Evolutionary conservation across 2,113 vertebrate species (phyloP).

Genomic region (Tyrannus savana): DNA sequence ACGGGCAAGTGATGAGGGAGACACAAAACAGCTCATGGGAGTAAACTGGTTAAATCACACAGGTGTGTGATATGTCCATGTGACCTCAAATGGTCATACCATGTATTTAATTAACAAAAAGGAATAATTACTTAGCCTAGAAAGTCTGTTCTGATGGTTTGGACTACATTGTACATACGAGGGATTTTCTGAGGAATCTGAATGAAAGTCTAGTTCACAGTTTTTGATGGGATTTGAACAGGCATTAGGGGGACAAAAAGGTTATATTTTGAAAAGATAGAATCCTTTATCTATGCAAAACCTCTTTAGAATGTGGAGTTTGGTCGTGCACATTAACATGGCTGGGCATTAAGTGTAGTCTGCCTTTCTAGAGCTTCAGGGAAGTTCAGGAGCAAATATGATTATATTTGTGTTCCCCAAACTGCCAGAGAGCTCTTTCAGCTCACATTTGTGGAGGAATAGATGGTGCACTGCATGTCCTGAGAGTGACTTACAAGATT

Average conservation of each 20-base stretch:
- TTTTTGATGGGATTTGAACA: background rate
- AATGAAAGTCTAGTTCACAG: background rate
- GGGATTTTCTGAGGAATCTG: background rate
- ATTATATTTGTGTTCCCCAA: background rate
- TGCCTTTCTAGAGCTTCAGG: background rate
- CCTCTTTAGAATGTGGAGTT: background rate
- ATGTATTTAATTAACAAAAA: background rate
- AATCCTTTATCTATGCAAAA: background rate
- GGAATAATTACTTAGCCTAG: background rate
- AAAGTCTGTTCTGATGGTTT: background rate
- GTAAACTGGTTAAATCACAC: background rate
- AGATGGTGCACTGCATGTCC: background rate
- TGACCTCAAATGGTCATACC: background rate
- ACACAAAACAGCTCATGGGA: background rate
- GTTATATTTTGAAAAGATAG: background rate
- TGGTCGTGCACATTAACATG: background rate
- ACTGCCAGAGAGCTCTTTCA: background rate
- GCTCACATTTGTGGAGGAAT: background rate
- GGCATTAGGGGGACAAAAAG: background rate
- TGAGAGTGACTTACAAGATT: background rate
- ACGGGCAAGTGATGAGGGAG: background rate
- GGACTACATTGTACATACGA: background rate
- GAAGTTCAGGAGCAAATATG: background rate
- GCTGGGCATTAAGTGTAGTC: background rate
- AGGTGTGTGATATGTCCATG: background rate